Base-by-base conservation (phyloP, 2,797 vertebrate genomes). In the Ctenopoma kingsleyae region DNA sequence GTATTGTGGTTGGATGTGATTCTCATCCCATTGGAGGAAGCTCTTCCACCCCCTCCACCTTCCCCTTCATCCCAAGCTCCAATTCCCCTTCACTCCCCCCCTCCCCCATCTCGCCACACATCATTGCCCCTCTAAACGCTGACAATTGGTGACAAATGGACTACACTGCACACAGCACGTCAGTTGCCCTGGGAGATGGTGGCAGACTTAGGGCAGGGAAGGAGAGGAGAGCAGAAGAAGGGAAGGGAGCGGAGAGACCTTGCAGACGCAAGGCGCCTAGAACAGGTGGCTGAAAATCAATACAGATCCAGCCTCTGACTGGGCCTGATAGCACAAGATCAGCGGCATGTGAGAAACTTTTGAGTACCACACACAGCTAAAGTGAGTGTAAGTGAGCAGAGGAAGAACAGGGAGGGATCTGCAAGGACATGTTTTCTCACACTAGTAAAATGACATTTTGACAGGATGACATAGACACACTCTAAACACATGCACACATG, bases 141-240 rank as follows among this genome's bases (percentile, higher is more conserved):
- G 95, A 96, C 96, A 96, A 96, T 93, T 94, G 94, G 93, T 97
- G 96, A 97, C 96, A 97, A 97, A 98, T 96, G 95, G 95, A 94
- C 94, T 93, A 93, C 94, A 86, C 78, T 87, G 88, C 94, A 92
- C 93, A 93, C 91, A 89, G 85, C 78, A 89, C 93, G 90, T 93
- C 85, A 67, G 95, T 97, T 94, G 81, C 95, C 94, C 95, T 62
- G 86, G 95, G 94, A 93, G 95, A 93, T 78, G 61, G 83, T 93
- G 89, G 92, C 89, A 36, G 89, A 88, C 78, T 51, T 17, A 69
- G 91, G 80, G 81, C 83, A 80, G 76, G 38, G 88, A 81, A 83
- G 75, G 70, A 71, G 68, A 83, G 75, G 70, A 71, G 68, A 67
- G 70, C 56, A 68, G 73, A 69, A 67, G 81, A 78, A n/a, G n/a